Percentiles rank a stretch among this genome's conserved stretches.
These are phyloP conservation scores for Emys orbicularis DNA, from an alignment of 2,797 vertebrate genomes.

Conservation along the genomic window DNA sequence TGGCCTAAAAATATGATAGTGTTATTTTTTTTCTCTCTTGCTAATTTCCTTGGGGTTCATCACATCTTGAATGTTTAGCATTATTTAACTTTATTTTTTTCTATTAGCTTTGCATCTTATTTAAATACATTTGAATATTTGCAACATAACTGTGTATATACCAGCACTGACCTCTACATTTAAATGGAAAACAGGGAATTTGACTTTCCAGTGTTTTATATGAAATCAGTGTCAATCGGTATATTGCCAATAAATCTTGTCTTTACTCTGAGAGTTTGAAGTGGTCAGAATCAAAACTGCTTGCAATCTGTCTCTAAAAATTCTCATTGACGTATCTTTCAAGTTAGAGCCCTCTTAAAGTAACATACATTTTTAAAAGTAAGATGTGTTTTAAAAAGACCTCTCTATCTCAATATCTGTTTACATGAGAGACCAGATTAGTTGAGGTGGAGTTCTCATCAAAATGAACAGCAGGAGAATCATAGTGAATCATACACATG, in stretches of 20 bases:
- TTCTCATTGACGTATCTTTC: neutral
- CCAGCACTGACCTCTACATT: neutral
- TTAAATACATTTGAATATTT: conserved; percentile 16
- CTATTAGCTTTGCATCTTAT: neutral
- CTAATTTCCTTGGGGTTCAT: neutral
- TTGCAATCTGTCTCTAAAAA: neutral
- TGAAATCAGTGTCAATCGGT: neutral
- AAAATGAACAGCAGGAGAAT: neutral
- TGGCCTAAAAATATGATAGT: neutral
- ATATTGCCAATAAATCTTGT: neutral
- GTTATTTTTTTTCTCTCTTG: neutral
- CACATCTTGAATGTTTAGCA: neutral
- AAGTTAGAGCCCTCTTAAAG: neutral
- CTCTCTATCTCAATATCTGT: neutral
- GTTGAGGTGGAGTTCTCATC: neutral
- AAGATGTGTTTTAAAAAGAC: neutral
- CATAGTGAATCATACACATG: neutral
- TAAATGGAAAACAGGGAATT: neutral
- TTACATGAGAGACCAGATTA: neutral
- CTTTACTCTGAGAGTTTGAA: neutral
- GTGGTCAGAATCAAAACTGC: neutral
- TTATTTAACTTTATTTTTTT: neutral
- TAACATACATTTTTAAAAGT: neutral
- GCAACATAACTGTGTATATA: neutral
- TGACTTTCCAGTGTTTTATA: neutral